Base-by-base conservation (phyloP, 2,797 vertebrate species). In the Psittacula derbiana region DNA sequence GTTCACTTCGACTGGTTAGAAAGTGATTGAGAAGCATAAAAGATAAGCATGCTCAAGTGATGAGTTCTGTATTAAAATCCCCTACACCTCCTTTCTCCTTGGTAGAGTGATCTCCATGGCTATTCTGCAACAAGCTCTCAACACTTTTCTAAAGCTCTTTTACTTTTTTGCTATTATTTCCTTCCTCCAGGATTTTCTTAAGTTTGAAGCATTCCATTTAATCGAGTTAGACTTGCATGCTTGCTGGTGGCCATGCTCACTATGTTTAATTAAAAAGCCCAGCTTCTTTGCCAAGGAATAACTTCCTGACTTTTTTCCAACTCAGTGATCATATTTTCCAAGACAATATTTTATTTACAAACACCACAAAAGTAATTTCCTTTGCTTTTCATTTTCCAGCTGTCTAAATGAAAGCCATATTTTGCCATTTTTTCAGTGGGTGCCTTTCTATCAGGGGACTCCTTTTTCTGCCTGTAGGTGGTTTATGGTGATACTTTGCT, bases 271-370 rank as follows among this genome's bases (percentile, higher is more conserved):
- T 78, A 71, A 58, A 76, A 95, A 69, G 38, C 61, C 10, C 17
- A 74, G 10, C 17, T 55, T n/a, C 36, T 40, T 69, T 86, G 27
- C 31, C 8, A n/a, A 55, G 84, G 21, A 80, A 31, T 38, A 53
- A 33, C 72, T 93, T 89, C 50, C 44, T 78, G 75, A 83, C 62
- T 88, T 82, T 46, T 69, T 94, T 94, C 24, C 30, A 57, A n/a
- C 38, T 17, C 17, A 57, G 7, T 61, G 33, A 78, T 88, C 11
- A 1, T 82, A 12, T 84, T 80, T 96, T 89, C 46, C 41, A 61
- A 8, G 65, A 9, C 49, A 71, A 12, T 88, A 72, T 92, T 95
- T 95, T 91, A 86, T 95, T 95, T 95, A 78, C 38, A 65, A 80
- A 73, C n/a, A 28, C 12, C 41, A 31, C 33, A 11, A 18, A 85